Percentiles rank a stretch among this genome's conserved stretches.
Conservation (phyloP, 2,113 vertebrate species). For the Coreoperca whiteheadi region DNA sequence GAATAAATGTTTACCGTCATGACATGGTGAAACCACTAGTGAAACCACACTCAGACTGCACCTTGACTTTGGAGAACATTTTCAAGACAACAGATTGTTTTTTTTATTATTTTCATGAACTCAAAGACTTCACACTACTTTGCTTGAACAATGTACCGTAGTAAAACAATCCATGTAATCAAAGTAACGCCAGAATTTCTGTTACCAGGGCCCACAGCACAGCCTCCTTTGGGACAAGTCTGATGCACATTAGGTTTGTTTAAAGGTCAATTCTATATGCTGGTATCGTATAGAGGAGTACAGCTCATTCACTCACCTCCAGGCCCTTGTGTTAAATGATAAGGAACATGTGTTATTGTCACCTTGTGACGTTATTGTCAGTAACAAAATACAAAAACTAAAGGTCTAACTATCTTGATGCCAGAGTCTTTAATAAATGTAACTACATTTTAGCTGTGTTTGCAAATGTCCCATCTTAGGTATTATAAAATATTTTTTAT, state of each 20-base stretch:
- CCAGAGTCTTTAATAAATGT: neutral
- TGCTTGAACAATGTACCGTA: too few species aligned
- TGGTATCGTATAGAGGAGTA: constrained; percentile 3
- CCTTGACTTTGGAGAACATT: neutral
- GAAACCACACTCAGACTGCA: neutral
- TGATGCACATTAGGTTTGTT: neutral
- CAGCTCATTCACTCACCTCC: neutral
- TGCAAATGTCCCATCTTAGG: neutral
- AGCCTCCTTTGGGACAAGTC: neutral
- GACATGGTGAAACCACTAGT: neutral
- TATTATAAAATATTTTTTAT: constrained; percentile 14
- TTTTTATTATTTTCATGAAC: neutral
- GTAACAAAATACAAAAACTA: neutral
- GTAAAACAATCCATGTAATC: neutral
- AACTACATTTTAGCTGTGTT: neutral
- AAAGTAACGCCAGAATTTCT: neutral
- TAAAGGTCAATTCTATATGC: neutral
- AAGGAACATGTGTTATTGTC: neutral
- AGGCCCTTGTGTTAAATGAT: neutral
- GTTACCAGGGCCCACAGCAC: neutral
- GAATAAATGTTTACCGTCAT: neutral
- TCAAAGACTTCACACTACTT: neutral
- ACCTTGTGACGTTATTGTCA: too few species aligned
- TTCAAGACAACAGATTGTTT: neutral
- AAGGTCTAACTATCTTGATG: neutral